Evolutionary conservation across 2,797 vertebrate species (phyloP), one percentile per base, ranked within the genome.

Genomic region (Paratrypauchen microcephalus): DNA sequence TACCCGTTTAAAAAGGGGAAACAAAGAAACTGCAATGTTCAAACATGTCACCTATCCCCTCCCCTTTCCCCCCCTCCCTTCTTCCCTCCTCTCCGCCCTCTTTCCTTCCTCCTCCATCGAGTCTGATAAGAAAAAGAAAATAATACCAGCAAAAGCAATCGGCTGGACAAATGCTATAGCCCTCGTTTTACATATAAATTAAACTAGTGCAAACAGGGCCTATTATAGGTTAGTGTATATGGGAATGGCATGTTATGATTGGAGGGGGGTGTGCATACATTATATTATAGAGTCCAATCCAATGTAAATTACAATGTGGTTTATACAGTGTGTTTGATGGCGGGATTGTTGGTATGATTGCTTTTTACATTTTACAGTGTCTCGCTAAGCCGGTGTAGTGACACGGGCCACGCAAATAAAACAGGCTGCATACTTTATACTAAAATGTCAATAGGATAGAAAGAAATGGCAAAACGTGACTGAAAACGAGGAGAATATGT

Each of bases 21-120:
- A 69, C 57, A 26, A 52, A 54, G 52, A 21, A 23, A 3, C n/a
- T 1, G 8, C 9, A 5, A 15, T 47, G 73, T 78, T 78, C 73
- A 74, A 78, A 81, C 23, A 75, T 64, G 64, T 69, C 64, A 66
- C 68, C 60, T 4, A 78, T 61, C 61, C 70, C 69, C 54, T 75
- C 75, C 69, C 15, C 65, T 64, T 7, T 8, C 8, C 30, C 1
- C 24, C 2, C 24, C 24, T 26, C 24, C 2, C 32, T 6, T 32
- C 32, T 1, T 9, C 32, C 32, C 32, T 36, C 32, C 30, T 32
- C 30, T 30, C 5, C 32, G 7, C 58, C 15, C 11, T 56, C 69
- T 59, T 11, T 62, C 58, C 69, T 50, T 30, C 21, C 9, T 7
- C 6, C 30, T 47, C 24, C 24, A 26, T 2, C 1, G 48, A 50